phyloP scores from a whole-genome alignment of 2,888 invertebrate species.

The Ennomos erosarius region DNA sequence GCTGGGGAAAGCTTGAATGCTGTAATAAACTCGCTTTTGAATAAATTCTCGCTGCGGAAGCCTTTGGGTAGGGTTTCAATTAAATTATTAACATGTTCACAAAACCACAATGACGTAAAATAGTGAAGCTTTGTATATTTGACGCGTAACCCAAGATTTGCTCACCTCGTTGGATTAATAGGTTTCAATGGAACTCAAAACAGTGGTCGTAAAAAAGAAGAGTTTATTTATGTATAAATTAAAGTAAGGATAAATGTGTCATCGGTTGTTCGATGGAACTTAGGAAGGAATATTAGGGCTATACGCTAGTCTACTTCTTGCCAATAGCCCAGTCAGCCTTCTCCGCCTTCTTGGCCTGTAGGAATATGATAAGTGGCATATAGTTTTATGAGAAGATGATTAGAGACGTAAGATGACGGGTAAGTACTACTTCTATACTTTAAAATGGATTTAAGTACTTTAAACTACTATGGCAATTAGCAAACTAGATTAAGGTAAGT shows the following conservation, averaged over 20 bases:
- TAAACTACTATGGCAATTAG: too few species aligned
- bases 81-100: slow-evolving; percentile 43
- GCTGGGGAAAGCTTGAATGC: slow-evolving; percentile 47
- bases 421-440: too few species aligned
- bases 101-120: slow-evolving; percentile 43
- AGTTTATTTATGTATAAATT: slow-evolving; percentile 66
- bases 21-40: slow-evolving; percentile 46
- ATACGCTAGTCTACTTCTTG: slow-evolving; percentile 83
- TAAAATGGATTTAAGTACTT: too few species aligned
- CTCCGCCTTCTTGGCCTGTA: slow-evolving; percentile 92
- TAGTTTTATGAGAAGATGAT: too few species aligned
- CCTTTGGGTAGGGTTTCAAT: slow-evolving; percentile 44
- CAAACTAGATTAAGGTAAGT: too few species aligned
- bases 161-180: slow-evolving; percentile 68
- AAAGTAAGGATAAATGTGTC: slow-evolving; percentile 64
- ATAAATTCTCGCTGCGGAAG: slow-evolving; percentile 52
- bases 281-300: slow-evolving; percentile 44
- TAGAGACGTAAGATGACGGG: too few species aligned
- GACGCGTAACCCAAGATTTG: slow-evolving; percentile 61
- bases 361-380: slow-evolving; percentile 63
- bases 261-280: slow-evolving; percentile 58
- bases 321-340: slow-evolving; percentile 89
- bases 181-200: slow-evolving; percentile 55
- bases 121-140: slow-evolving; percentile 55
- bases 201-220: slow-evolving; percentile 56